Evolutionary conservation across 1,140 invertebrate genomes (phyloP), one percentile per base, ranked within the genome.

Genomic region (Caenorhabditis inopinata): DNA sequence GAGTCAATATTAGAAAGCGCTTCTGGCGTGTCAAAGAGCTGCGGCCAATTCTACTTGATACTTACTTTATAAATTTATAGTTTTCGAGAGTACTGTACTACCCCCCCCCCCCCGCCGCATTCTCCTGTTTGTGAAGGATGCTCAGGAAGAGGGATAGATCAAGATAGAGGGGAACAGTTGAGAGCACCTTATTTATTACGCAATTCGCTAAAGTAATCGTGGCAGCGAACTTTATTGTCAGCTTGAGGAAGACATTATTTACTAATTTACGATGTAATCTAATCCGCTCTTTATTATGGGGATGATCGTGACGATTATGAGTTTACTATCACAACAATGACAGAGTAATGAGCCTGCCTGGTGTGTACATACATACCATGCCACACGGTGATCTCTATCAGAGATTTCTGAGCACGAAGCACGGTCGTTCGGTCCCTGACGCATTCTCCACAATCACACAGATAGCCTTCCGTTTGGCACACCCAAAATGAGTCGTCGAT

Each of bases 161-260:
- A 21, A 38, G 58, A 42, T 68, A 6, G n/a, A 68, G 2, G 9
- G 49, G 23, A 48, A n/a, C 6, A 42, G 38, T 42, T 42, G 38
- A 42, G n/a, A n/a, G 38, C 14, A 53, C 49, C 49, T 53, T 29
- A 32, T 68, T 68, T 38, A 58, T 58, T 58, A 58, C 53, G 53
- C 53, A 58, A 58, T 58, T 32, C 6, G 49, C 21, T 51, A 51
- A 21, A 25, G 23, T 51, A 51, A 51, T 51, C 12, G 49, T 51
- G 49, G 23, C 49, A 51, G 23, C 49, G 53, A 58, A 58, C 53
- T 58, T 58, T 42, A 42, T 42, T 42, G 38, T 42, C 27, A 58
- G 25, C 16, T 58, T 58, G 18, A 11, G 29, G 1, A 7, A 25
- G 4, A 14, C 27, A 6, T 4, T 58, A 16, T 58, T 68, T 58